Percentiles rank a stretch among this genome's conserved stretches.
Conservation (phyloP, 2,113 vertebrate genomes). For the Bombycilla garrulus region DNA sequence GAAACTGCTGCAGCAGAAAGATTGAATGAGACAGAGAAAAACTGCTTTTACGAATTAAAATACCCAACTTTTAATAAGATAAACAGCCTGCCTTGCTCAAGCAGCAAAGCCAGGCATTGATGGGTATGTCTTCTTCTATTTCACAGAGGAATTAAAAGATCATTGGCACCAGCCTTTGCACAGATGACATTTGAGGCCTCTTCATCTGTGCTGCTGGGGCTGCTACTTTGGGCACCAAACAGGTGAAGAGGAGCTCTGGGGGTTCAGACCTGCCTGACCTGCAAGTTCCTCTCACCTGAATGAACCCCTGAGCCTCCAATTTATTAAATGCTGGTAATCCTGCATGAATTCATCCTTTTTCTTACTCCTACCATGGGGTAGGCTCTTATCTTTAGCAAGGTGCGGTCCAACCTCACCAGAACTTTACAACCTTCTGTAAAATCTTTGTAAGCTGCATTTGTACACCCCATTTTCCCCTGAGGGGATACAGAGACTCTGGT, state of each 20-base stretch:
- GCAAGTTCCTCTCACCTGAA: not conserved
- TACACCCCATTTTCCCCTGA: not conserved
- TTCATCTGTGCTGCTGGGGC: not conserved
- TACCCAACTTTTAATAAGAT: not conserved
- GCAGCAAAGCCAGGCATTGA: not conserved
- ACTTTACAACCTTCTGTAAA: not conserved
- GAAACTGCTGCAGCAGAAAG: not conserved
- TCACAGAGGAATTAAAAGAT: conserved; percentile 35
- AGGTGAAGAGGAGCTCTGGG: not conserved
- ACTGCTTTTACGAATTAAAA: conserved; percentile 6
- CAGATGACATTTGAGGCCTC: not conserved
- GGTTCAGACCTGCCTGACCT: not conserved
- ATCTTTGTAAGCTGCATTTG: not conserved
- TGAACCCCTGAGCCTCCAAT: not conserved
- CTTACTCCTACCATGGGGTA: not conserved
- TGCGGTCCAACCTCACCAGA: not conserved
- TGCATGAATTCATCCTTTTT: not conserved
- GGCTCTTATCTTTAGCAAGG: not conserved
- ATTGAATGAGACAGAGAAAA: not conserved
- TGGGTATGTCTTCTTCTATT: conserved; percentile 10
- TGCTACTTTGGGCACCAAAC: not conserved
- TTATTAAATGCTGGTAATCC: not conserved
- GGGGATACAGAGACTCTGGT: not conserved
- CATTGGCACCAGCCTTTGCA: not conserved
- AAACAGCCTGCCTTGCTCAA: conserved; percentile 30